phyloP scores from a whole-genome alignment of 2,113 vertebrate genomes.

The Numida meleagris region DNA sequence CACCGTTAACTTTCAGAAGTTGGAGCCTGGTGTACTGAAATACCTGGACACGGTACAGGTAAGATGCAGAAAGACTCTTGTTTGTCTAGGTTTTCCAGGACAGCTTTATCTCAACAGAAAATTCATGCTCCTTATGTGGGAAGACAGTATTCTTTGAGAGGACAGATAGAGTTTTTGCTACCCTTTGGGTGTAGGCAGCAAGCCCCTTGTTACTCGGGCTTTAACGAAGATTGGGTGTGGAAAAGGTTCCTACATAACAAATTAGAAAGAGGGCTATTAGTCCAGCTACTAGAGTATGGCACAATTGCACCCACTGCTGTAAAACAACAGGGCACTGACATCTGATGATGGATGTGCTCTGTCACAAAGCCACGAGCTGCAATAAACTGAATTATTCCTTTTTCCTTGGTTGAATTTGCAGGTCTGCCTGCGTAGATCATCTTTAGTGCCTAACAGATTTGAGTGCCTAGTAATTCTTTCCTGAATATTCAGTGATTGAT shows the following conservation, averaged over 20 bases:
- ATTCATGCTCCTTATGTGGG: neutral
- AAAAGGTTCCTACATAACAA: neutral
- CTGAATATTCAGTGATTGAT: neutral
- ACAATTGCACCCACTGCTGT: neutral
- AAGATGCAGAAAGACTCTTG: neutral
- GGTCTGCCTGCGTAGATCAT: neutral
- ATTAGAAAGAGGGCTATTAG: neutral
- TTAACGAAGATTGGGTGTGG: neutral
- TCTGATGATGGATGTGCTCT: neutral
- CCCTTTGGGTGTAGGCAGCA: neutral
- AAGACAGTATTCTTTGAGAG: neutral
- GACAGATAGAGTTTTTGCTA: neutral
- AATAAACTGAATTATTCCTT: neutral
- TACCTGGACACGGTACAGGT: conserved; percentile 83
- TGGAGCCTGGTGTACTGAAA: conserved; percentile 77
- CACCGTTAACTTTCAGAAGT: conserved; percentile 89
- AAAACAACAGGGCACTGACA: neutral
- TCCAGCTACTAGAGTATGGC: neutral
- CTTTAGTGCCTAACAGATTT: neutral
- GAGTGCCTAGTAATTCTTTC: neutral
- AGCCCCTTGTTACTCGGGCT: neutral
- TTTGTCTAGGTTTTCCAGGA: neutral
- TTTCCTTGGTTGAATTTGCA: neutral
- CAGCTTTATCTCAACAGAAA: neutral
- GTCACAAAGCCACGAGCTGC: neutral